Evolutionary conservation across 2,113 vertebrate species (phyloP), one percentile per base, ranked within the genome.

Genomic region (Thalassarche chlororhynchos): DNA sequence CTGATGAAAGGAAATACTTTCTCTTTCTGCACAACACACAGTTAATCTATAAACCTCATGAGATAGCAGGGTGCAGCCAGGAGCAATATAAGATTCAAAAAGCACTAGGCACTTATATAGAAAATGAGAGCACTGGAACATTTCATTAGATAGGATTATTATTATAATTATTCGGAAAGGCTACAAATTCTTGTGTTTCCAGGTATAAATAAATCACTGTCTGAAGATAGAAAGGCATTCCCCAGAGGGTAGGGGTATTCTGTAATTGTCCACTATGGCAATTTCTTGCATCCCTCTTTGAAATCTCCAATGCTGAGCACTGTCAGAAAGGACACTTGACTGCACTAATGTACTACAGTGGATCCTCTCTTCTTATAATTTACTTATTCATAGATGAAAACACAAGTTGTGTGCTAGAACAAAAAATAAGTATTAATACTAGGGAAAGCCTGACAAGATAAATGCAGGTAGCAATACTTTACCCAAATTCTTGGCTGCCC

Each of bases 401-500:
- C 96, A 95, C 95, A 97, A 95, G 89, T 60, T 96, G 71, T 82
- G 90, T 36, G 28, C 79, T 91, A 89, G 89, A 94, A 86, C 19
- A 54, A 84, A 81, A 95, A 94, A 61, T 9, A 87, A 93, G 46
- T 60, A 74, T 84, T 89, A 95, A 49, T 75, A 86, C 72, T 55
- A 65, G 60, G 38, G 71, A 97, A 90, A 94, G 49, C 57, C n/a
- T 87, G 83, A 58, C 70, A 47, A 92, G 80, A 72, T 51, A 94
- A 97, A 96, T 76, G 60, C 40, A 65, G 75, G 78, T 51, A 91
- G 77, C 46, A 31, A 23, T 21, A 42, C 77, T 68, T 78, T 70
- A 88, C 66, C 68, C 93, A 97, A 97, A 98, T 97, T 98, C 97
- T 57, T 97, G 97, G 92, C 96, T 98, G 98, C 98, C 98, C 97